Evolutionary conservation across 1,140 invertebrate species (phyloP).

Genomic region (Neodiprion pinetum): DNA sequence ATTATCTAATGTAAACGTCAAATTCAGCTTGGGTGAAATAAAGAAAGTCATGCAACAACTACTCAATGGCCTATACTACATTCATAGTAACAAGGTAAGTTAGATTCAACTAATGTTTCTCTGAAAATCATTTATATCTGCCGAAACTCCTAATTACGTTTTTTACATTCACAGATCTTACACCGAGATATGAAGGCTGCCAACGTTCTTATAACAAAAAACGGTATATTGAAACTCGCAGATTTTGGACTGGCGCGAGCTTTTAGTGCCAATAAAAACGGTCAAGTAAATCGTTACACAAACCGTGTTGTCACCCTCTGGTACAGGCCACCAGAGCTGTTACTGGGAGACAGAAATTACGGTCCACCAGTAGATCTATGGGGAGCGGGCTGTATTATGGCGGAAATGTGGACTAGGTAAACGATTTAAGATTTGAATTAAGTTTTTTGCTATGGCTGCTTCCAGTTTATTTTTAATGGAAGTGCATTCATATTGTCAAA

Average conservation of each 20-base stretch:
- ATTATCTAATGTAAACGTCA: slow-evolving; percentile 94
- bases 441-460: not conserved
- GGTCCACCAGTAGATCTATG: slow-evolving; percentile 97
- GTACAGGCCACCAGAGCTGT: slow-evolving; percentile 92
- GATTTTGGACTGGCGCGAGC: slow-evolving; percentile 93
- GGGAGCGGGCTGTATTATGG: slow-evolving; percentile 99
- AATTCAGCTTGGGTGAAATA: slow-evolving; percentile 96
- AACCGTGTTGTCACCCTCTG: slow-evolving; percentile 98
- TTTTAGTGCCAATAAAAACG: slow-evolving; percentile 88
- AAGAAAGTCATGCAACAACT: slow-evolving; percentile 99
- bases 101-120: not conserved
- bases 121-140: not conserved
- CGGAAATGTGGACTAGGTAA: slow-evolving; percentile 96
- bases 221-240: slow-evolving; percentile 92
- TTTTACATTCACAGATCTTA: slow-evolving; percentile 68
- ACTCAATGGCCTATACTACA: slow-evolving; percentile 95
- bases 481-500: slow-evolving; percentile 64
- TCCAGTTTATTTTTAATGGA: not conserved
- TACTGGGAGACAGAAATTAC: slow-evolving; percentile 94
- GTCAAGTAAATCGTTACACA: slow-evolving; percentile 90
- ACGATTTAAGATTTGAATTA: not conserved
- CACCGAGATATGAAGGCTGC: slow-evolving; percentile 99
- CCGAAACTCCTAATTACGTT: not conserved
- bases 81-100: slow-evolving; percentile 91
- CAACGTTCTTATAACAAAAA: slow-evolving; percentile 97